Evolutionary conservation across 2,113 vertebrate species (phyloP), one percentile per base, ranked within the genome.

Genomic region (Corythoichthys haematopterus): DNA sequence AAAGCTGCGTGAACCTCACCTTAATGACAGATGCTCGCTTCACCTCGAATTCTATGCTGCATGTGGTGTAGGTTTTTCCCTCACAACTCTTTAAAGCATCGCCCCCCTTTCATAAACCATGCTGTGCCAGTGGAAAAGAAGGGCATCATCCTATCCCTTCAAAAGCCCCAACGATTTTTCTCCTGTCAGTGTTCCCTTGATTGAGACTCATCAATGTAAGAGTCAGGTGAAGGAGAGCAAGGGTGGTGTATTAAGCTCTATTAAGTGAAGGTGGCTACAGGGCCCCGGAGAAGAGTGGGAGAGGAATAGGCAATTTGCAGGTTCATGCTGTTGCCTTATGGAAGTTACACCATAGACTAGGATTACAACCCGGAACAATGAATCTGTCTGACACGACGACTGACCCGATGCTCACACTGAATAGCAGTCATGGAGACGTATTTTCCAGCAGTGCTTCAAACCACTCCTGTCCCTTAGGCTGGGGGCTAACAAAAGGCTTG

Each of bases 401-500:
- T n/a, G 87, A 89, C 80, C 90, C 89, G 85, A 89, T 87, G 88
- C 87, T 91, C 82, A 82, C 90, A 81, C 94, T 92, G 84, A 98
- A 94, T 87, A 79, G 80, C 87, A 94, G 91, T 81, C 65, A 88
- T 60, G 84, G 76, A 81, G 90, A 87, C 69, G 51, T 75, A 72
- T 68, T 87, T 70, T 76, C 78, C 78, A 93, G 92, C 80, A 43
- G 89, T 68, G 87, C 94, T 14, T 88, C 91, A 64, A 95, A 92
- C 83, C 94, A 95, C 86, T 95, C 96, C 65, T 99, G 97, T 85
- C 97, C 97, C 43, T 88, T 98, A 76, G 95, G 97, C 82, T 96
- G 96, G 90, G 94, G 94, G 68, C 89, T 94, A 81, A 95, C 94
- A 76, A 91, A 88, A 81, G 89, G 90, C 28, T 84, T 93, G 73